Base-by-base conservation (phyloP, 2,113 vertebrate species). In the Myiozetetes cayanensis region DNA sequence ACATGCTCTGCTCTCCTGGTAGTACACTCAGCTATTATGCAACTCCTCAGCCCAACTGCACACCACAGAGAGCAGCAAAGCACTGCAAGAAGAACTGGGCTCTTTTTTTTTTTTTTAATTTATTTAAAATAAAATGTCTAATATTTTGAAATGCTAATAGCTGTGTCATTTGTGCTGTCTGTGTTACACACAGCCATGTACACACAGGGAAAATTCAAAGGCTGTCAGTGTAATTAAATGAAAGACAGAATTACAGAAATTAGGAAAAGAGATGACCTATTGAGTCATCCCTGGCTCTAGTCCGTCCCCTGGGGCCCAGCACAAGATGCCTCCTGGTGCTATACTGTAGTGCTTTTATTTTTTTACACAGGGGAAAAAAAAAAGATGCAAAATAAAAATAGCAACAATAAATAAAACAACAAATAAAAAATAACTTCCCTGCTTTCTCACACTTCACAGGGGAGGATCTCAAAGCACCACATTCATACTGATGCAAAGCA, bases 271-370 rank as follows among this genome's bases (percentile, higher is more conserved):
- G 47, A 92, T 81, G 94, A 95, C 94, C 95, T 92, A 93, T 92
- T 87, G 79, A 96, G 81, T 94, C 94, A 95, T 92, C 22, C 58
- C 89, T 88, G 83, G 87, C 93, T 80, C 50, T 10, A 35, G 37
- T 28, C 71, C 2, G 11, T 94, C 92, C 95, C 93, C 80, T 63
- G 72, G 73, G 71, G 89, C 74, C 76, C 89, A 81, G 58, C 10
- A 39, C 65, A 85, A 91, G 93, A 93, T 82, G 87, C 79, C 93
- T 62, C 85, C 81, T 74, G 44, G 21, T 24, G 31, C 74, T 62
- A 22, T 18, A 44, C 62, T 78, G 35, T 50, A 71, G 12, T 25
- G 62, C 24, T 78, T 75, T 65, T 28, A 66, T 71, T 71, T 76
- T 89, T 8, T 89, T 8, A 67, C 22, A 20, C 3, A 50, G 28